Evolutionary conservation across 2,797 vertebrate genomes (phyloP), one percentile per base, ranked within the genome.

Genomic region (Gallinago nigripennis): DNA sequence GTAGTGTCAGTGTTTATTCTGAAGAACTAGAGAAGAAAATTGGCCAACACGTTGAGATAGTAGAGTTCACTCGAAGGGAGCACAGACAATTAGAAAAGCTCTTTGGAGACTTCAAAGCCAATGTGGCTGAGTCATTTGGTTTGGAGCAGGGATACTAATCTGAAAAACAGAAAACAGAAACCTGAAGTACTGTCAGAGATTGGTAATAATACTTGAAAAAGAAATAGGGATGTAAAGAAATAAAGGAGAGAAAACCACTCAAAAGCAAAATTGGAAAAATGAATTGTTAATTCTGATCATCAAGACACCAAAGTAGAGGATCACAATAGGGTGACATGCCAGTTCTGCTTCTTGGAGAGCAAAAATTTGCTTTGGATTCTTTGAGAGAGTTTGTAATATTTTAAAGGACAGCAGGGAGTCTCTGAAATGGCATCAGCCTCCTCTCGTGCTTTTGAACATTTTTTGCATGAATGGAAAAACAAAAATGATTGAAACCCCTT

Each of bases 1-100:
- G 56, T 57, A 27, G 18, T 92, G 77, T 88, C 92, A 91, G 69
- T 95, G 90, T 96, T 97, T 94, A 68, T 93, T 96, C 64, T 94
- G 68, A 82, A 88, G 66, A 93, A 45, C 73, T 66, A 37, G 63
- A 88, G 65, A 84, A 92, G 80, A 91, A 94, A 93, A 94, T 91
- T 93, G 61, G 81, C 65, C 72, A 80, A 69, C 43, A 3, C 61
- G 35, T 53, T 70, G 68, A 94, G 93, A 84, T 45, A 80, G 89
- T 58, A 53, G 63, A 72, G 70, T 85, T 95, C 91, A 82, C 66
- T 90, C 0, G 0, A 88, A 92, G 50, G 65, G 50, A 73, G 61
- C 63, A 78, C 12, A 75, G 51, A 30, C 54, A 92, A 86, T 94
- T 95, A 45, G 35, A 65, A 43, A 85, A 82, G 33, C 37, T 84